These are phyloP conservation scores for Chaetura pelagica DNA, from an alignment of 2,113 vertebrate genomes.

Conservation along the genomic window DNA sequence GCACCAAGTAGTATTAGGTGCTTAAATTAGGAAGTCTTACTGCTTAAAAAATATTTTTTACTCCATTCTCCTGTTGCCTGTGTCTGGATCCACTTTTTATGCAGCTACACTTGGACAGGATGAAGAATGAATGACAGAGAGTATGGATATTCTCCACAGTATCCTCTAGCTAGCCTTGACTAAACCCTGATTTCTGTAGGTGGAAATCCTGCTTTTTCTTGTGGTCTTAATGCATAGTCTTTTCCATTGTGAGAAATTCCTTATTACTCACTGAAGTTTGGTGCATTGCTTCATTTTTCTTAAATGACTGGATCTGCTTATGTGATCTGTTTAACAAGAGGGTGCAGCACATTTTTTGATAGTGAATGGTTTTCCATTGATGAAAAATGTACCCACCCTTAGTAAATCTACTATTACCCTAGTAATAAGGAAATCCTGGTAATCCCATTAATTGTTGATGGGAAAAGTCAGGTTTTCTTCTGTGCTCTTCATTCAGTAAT, in stretches of 20 bases:
- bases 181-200: neutral
- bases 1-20: neutral
- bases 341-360: conserved; percentile 37
- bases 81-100: neutral
- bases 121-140: neutral
- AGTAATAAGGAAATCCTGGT: conserved; percentile 10
- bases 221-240: neutral
- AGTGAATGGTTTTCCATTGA: neutral
- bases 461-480: neutral
- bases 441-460: conserved; percentile 3
- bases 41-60: neutral
- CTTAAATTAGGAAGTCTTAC: neutral
- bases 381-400: conserved; percentile 7
- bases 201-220: neutral
- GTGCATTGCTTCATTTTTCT: neutral
- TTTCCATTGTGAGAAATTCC: neutral
- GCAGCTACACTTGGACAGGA: neutral
- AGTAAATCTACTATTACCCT: conserved; percentile 10
- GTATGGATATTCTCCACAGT: neutral
- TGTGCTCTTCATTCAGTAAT: neutral
- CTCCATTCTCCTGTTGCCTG: neutral
- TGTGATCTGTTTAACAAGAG: conserved; percentile 17
- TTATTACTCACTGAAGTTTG: neutral
- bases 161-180: neutral
- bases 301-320: conserved; percentile 7